Evolutionary conservation across 2,888 invertebrate genomes (phyloP), one percentile per base, ranked within the genome.

Genomic region (Melanostoma mellinum): DNA sequence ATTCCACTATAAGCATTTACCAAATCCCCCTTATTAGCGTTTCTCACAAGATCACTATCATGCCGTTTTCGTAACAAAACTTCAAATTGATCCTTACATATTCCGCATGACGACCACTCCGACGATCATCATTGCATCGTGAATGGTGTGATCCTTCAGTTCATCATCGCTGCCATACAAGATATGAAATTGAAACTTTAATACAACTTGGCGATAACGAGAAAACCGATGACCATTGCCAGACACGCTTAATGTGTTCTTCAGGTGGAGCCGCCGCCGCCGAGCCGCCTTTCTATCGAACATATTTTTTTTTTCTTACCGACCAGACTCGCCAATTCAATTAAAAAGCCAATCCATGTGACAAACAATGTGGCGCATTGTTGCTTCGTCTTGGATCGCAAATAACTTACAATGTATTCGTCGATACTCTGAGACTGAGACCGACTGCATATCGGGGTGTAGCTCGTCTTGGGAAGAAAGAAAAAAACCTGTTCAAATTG

Each of bases 11-110:
- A 58, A 61, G 35, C 46, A 48, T 61, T 55, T 63, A 61, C 48
- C 50, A 42, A 58, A 65, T 58, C 32, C 50, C 60, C 53, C 53
- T 73, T 50, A n/a, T 65, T 60, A 42, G 35, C 60, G 67, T 40
- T 74, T 68, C 67, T 55, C 78, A 79, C 42, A 40, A 36, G 74
- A 68, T 74, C 68, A 38, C 67, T 42, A 74, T 73, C 79, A 46
- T 53, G 20, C 36, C 30, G 6, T 56, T 40, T 55, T 48, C 50
- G 52, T 58, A 67, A 48, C 56, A 58, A 38, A 68, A 46, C 32
- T 68, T 44, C 6, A 32, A 69, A 48, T 50, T 52, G 74, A 67
- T 76, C 60, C 44, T 63, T 60, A 32, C 52, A 20, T 20, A 58
- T 68, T 38, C 67, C 38, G 3, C 9, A 0, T n/a, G 52, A 56